Conservation (phyloP, 1,140 invertebrate species). For the Heliconius nattereri region DNA sequence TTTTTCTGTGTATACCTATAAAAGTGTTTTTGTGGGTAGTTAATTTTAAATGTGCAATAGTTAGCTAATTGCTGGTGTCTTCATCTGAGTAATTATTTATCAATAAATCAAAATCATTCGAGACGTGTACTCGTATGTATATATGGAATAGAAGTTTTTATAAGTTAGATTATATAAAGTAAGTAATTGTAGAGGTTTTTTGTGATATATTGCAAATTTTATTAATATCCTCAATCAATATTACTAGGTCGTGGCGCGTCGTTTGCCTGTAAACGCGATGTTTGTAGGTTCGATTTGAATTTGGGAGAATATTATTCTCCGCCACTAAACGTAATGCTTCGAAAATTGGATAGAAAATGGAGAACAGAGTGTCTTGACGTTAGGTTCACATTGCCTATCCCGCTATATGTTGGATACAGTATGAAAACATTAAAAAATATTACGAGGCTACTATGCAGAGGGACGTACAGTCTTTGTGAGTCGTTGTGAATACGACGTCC, state of each 20-base stretch:
- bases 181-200: neutral
- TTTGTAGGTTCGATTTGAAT: no score
- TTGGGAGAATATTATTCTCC: no score
- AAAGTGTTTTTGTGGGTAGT: neutral
- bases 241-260: no score
- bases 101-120: slow-evolving; percentile 46
- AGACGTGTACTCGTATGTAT: neutral
- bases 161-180: neutral
- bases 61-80: slow-evolving; percentile 45
- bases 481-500: no score
- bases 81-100: slow-evolving; percentile 41
- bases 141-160: neutral
- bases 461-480: no score
- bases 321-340: neutral
- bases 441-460: no score
- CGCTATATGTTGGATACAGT: neutral
- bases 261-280: no score
- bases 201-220: neutral
- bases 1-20: neutral
- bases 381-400: neutral
- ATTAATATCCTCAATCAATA: neutral
- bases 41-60: slow-evolving; percentile 11
- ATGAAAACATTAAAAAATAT: neutral
- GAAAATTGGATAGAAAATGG: neutral
- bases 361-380: neutral